Conservation (phyloP, 37 sponge, comb jelly and placozoan species). For the Beroe forskalii region DNA sequence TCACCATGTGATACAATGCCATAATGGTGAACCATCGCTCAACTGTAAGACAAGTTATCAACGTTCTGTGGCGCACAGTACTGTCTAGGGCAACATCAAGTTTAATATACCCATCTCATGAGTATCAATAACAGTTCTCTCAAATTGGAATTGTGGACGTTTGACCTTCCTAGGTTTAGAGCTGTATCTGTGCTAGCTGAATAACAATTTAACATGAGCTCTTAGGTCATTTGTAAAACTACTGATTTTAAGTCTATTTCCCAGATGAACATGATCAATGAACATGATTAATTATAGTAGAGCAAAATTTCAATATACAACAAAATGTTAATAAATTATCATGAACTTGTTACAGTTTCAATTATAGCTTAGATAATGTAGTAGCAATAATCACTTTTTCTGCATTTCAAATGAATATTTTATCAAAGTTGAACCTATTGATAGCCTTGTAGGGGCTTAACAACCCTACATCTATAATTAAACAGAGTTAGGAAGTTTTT, state of each 20-base stretch:
- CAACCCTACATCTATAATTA: not conserved
- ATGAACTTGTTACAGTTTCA: not conserved
- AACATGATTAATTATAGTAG: not conserved
- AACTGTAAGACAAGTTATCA: too few relatives aligned
- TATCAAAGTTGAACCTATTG: too few relatives aligned
- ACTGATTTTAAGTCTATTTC: too few relatives aligned
- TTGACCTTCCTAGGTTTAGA: too few relatives aligned
- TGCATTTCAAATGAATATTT: too few relatives aligned
- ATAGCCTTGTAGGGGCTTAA: too few relatives aligned
- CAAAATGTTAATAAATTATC: not conserved
- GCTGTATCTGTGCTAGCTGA: too few relatives aligned
- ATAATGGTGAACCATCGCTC: not conserved
- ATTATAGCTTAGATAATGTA: not conserved
- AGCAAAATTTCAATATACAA: not conserved
- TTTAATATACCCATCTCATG: not conserved
- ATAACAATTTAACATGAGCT: too few relatives aligned
- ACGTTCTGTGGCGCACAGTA: not conserved
- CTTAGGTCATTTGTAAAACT: too few relatives aligned
- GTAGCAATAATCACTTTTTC: not conserved
- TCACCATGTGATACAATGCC: constrained; percentile 46
- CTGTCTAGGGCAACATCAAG: not conserved
- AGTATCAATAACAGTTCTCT: too few relatives aligned
- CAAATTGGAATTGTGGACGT: too few relatives aligned
- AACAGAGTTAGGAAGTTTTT: too few relatives aligned
- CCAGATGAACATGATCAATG: not conserved